phyloP scores from a whole-genome alignment of 1,140 invertebrate genomes.

The Neotoxoptera formosana region DNA sequence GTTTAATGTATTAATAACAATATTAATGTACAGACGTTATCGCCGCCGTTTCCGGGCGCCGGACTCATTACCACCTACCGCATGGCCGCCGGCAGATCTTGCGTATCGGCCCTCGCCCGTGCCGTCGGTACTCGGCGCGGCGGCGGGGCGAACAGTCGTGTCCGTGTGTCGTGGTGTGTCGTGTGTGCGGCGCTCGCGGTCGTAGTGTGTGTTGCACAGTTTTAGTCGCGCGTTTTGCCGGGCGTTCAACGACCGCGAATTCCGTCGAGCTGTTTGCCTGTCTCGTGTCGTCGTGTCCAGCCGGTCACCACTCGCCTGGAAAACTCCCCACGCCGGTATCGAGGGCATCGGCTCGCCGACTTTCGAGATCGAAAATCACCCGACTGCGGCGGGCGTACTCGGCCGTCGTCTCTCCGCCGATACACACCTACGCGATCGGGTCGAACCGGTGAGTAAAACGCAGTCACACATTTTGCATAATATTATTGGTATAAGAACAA shows the following conservation, averaged over 20 bases:
- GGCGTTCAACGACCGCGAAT: neutral
- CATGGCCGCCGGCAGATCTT: neutral
- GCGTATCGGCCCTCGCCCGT: neutral
- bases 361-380: neutral
- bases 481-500: too few species aligned
- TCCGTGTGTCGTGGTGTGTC: neutral
- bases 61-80: neutral
- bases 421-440: neutral
- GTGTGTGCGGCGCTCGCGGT: neutral
- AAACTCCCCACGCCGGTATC: neutral
- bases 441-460: neutral
- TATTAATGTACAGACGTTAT: neutral
- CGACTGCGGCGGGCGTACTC: too few species aligned
- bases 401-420: too few species aligned
- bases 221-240: neutral
- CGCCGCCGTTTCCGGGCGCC: neutral
- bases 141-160: neutral
- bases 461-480: neutral
- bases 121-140: too few species aligned
- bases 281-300: too few species aligned
- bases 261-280: neutral
- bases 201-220: too few species aligned
- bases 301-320: neutral
- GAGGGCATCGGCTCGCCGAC: too few species aligned
- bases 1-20: too few species aligned